Percentiles rank a stretch among this genome's conserved stretches.
Conservation (phyloP, 2,113 vertebrate species). For the Poicephalus gulielmi region DNA sequence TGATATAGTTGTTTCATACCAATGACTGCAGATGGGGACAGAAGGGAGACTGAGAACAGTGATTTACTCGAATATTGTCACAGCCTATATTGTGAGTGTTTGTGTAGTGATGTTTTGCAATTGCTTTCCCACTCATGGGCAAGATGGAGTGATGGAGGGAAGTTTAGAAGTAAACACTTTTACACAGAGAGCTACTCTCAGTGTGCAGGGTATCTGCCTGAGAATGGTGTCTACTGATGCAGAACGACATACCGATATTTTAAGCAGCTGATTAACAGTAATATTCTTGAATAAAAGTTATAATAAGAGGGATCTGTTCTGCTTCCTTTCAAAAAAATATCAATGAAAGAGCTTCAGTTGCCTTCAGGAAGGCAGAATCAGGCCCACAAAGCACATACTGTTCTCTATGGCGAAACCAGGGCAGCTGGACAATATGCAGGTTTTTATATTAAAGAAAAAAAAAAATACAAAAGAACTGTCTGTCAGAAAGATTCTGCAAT, state of each 20-base stretch:
- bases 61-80: slow-evolving; percentile 36
- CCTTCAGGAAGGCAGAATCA: not conserved
- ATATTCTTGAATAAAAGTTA: not conserved
- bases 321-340: not conserved
- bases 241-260: not conserved
- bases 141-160: not conserved
- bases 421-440: not conserved
- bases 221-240: not conserved
- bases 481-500: not conserved
- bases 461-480: not conserved
- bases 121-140: not conserved
- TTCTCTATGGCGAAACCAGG: not conserved
- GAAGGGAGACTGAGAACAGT: slow-evolving; percentile 30
- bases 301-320: not conserved
- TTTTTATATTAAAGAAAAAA: not conserved
- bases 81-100: not conserved
- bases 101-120: not conserved
- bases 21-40: slow-evolving; percentile 64
- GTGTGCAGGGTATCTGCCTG: not conserved
- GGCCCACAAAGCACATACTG: not conserved
- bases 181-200: not conserved
- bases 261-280: not conserved
- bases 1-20: slow-evolving; percentile 72
- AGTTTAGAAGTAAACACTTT: not conserved
- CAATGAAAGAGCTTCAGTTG: not conserved